A percentile compares a stretch with the other conserved stretches of the same genome.
Conservation (phyloP, 2,888 invertebrate species). For the Bombyx huttoni region DNA sequence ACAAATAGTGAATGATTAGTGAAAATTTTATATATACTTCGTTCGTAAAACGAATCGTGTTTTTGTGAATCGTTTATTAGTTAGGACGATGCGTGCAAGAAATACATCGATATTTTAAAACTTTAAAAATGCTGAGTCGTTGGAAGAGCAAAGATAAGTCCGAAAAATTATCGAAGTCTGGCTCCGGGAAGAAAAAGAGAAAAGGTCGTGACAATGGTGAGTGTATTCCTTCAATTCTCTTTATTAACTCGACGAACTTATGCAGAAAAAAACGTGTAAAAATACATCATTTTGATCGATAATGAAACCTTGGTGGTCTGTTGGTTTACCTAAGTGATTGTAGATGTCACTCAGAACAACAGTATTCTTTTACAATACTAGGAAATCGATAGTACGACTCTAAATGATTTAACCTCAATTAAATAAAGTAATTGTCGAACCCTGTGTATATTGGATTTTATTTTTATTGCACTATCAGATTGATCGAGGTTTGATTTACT, state of each 20-base stretch:
- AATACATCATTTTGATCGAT: no score
- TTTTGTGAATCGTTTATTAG: neutral
- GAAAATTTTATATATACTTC: neutral
- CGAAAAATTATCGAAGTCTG: constrained; percentile 75
- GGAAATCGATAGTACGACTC: no score
- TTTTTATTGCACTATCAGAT: no score
- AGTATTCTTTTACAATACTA: no score
- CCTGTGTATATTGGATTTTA: no score
- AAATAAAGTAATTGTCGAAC: no score
- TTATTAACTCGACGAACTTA: neutral
- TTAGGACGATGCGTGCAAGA: constrained; percentile 10
- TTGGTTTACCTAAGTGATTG: no score
- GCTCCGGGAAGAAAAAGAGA: constrained; percentile 83
- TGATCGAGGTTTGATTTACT: no score
- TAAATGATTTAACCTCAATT: no score
- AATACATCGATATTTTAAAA: constrained; percentile 14
- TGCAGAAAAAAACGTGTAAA: no score
- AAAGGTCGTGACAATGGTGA: constrained; percentile 88
- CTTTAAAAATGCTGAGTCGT: constrained; percentile 78
- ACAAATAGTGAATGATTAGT: neutral
- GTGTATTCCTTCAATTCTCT: constrained; percentile 12
- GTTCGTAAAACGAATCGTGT: neutral
- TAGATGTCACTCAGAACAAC: no score
- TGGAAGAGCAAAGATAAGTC: constrained; percentile 90
- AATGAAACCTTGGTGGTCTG: no score